Base-by-base conservation (phyloP, 2,113 vertebrate species). In the Sinocyclocheilus maitianheensis region DNA sequence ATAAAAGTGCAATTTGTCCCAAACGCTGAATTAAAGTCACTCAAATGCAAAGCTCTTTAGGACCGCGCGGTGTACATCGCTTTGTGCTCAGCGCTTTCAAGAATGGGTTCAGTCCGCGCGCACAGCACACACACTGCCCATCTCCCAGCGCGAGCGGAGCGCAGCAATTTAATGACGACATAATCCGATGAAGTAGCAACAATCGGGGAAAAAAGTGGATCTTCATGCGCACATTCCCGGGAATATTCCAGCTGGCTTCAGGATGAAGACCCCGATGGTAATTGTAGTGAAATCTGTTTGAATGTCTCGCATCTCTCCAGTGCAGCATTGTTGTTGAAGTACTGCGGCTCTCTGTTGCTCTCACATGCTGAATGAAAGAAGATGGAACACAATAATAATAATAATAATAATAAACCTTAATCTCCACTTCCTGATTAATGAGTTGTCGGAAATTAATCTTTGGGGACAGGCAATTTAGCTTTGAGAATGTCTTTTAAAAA, bases 181-280 rank as follows among this genome's bases (percentile, higher is more conserved):
- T 86, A 84, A 89, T 86, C 85, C 81, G 90, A 85, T 84, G 48
- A 77, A 88, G 84, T 71, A 74, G 48, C 82, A 83, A 74, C 93
- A 90, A 93, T 91, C 93, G 92, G 94, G 92, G 94, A 90, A 91
- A 93, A 95, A 93, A 95, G 95, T 94, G 93, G 89, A 93, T 88
- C 83, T 91, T 79, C 90, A 94, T 91, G 92, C 89, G 77, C 88
- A 88, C 91, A 94, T 92, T 92, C 93, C 92, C 94, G 93, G 92
- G 91, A 88, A 91, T 92, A 90, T 89, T 85, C 89, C 92, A 93
- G 93, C 94, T 91, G 93, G 86, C 93, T 86, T 91, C 95, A 96
- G 94, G 86, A 99, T 99, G 97, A 99, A 97, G 97, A 96, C 97
- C 91, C 94, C 96, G 89, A 93, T 96, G 97, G 97, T 98, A 95